These are phyloP conservation scores for Aphis craccivora DNA, from an alignment of 1,140 invertebrate genomes.

Conservation along the genomic window DNA sequence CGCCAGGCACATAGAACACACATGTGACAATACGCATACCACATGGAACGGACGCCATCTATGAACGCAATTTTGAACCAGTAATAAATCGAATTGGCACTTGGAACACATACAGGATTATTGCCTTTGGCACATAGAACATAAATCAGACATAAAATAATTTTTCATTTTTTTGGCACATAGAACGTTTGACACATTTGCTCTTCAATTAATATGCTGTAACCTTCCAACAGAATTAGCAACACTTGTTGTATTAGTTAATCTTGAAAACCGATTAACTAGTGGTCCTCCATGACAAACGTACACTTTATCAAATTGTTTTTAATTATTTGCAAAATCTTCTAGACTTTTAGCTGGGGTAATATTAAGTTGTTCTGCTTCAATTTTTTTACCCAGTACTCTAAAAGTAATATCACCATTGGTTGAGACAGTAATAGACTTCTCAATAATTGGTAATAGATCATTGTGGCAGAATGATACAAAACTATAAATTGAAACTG, in stretches of 20 bases:
- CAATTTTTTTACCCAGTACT: slow-evolving; percentile 13
- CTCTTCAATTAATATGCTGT: slow-evolving; percentile 2
- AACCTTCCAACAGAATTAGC: slow-evolving; percentile 7
- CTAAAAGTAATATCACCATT: slow-evolving; percentile 16
- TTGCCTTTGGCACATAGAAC: too few relatives aligned
- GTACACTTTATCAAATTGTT: not conserved
- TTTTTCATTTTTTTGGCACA: too few relatives aligned
- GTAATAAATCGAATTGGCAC: too few relatives aligned
- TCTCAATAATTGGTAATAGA: not conserved
- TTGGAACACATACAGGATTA: too few relatives aligned
- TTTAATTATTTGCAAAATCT: not conserved
- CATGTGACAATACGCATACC: too few relatives aligned
- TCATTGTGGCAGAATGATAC: not conserved
- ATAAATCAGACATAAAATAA: too few relatives aligned
- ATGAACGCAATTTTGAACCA: too few relatives aligned
- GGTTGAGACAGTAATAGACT: not conserved
- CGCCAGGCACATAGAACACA: too few relatives aligned
- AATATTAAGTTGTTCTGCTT: not conserved
- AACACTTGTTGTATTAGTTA: not conserved
- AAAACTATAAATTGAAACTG: not conserved
- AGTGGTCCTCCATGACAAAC: not conserved
- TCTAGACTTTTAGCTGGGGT: not conserved
- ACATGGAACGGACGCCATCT: too few relatives aligned
- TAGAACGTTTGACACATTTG: too few relatives aligned
- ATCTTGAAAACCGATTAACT: not conserved